A percentile compares a stretch with the other conserved stretches of the same genome.
Evolutionary conservation across 2,113 vertebrate genomes (phyloP).

Genomic region (Connochaetes taurinus): DNA sequence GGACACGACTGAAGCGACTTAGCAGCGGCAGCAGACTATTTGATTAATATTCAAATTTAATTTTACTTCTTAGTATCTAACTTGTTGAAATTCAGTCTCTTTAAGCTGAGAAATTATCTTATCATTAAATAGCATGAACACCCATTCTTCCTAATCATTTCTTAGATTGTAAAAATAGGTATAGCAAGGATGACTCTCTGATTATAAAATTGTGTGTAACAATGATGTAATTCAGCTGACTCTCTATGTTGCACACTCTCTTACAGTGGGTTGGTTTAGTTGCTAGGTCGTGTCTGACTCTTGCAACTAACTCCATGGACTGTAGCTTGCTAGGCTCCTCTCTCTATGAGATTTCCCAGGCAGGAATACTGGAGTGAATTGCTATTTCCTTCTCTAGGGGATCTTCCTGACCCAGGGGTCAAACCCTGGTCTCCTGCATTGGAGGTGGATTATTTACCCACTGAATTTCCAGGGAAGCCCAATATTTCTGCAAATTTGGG

Average conservation of each 20-base stretch:
- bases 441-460: background rate
- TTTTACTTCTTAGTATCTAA: background rate
- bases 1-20: no score
- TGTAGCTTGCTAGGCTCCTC: background rate
- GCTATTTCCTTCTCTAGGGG: background rate
- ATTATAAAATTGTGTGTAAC: background rate
- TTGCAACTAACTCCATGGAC: background rate
- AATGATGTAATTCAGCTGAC: background rate
- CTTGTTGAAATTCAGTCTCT: background rate
- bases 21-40: background rate
- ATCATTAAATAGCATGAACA: background rate
- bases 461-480: background rate
- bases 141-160: background rate
- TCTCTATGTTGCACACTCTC: background rate
- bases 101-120: background rate
- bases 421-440: background rate
- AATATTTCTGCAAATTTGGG: background rate
- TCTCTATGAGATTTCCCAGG: background rate
- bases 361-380: background rate
- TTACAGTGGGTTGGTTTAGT: background rate
- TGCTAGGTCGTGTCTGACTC: background rate
- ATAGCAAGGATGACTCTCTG: background rate
- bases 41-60: slow-evolving; percentile 1
- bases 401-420: background rate
- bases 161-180: background rate